Conservation (phyloP, 2,797 vertebrate species). For the Sebastes cheni region DNA sequence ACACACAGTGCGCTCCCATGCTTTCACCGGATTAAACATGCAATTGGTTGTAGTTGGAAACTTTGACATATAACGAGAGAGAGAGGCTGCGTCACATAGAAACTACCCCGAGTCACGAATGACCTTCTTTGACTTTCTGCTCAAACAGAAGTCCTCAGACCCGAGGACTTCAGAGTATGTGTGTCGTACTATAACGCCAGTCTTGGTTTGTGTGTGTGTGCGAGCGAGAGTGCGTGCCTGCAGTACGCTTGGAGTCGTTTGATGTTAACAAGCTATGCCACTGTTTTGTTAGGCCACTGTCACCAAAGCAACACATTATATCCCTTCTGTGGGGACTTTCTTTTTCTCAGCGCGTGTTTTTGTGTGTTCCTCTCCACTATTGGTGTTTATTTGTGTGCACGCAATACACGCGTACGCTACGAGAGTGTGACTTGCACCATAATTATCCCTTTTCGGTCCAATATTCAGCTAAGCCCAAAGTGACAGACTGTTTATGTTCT, state of each 20-base stretch:
- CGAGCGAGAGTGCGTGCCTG: not conserved
- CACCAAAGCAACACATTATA: conserved; percentile 70
- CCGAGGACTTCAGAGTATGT: conserved; percentile 5
- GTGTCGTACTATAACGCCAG: conserved; percentile 15
- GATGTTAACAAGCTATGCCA: conserved; percentile 72
- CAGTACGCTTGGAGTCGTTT: conserved; percentile 41
- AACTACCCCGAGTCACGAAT: conserved; percentile 69
- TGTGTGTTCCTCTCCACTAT: not conserved
- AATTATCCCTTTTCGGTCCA: conserved; percentile 25
- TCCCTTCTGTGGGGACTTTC: conserved; percentile 41
- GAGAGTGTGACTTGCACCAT: conserved; percentile 9
- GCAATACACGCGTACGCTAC: not conserved
- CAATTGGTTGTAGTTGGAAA: conserved; percentile 60
- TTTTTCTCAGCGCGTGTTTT: conserved; percentile 21
- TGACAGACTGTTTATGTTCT: conserved; percentile 38
- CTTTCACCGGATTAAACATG: conserved; percentile 47
- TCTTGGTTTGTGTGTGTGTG: conserved; percentile 13
- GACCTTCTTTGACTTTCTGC: conserved; percentile 55
- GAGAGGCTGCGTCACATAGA: conserved; percentile 35
- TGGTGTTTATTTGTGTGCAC: not conserved
- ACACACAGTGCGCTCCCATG: not conserved
- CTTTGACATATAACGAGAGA: conserved; percentile 41
- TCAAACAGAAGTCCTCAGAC: conserved; percentile 48
- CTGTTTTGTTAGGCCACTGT: conserved; percentile 73
- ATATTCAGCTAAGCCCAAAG: conserved; percentile 15